These are phyloP conservation scores for Xyliphius kryptos DNA, from an alignment of 2,113 vertebrate species.

Conservation along the genomic window DNA sequence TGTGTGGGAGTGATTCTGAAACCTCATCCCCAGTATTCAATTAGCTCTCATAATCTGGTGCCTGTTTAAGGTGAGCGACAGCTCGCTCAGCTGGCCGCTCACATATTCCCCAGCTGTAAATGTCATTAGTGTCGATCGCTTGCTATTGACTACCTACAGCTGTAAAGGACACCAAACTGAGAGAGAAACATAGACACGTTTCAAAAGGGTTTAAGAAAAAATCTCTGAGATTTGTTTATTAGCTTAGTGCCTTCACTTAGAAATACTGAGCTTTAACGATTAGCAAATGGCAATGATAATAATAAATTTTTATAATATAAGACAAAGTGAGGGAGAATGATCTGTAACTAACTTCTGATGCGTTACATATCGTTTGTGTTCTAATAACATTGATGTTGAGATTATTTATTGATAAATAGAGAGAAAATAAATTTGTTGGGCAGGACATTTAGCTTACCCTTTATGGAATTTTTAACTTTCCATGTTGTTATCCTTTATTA, in stretches of 20 bases:
- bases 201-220: background rate
- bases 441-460: too few species aligned
- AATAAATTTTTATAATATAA: background rate
- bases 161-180: constrained; percentile 24
- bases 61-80: constrained; percentile 53
- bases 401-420: too few species aligned
- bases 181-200: background rate
- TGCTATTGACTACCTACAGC: constrained; percentile 15
- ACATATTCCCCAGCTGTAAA: constrained; percentile 25
- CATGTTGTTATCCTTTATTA: too few species aligned
- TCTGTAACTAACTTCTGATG: too few species aligned
- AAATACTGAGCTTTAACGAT: too few species aligned
- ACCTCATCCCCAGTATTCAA: constrained; percentile 59
- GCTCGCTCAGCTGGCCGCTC: constrained; percentile 10
- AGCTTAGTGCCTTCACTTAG: too few species aligned
- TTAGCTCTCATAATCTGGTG: constrained; percentile 45
- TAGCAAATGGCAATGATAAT: too few species aligned
- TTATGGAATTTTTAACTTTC: too few species aligned
- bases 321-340: too few species aligned
- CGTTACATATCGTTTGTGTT: too few species aligned
- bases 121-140: constrained; percentile 22
- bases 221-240: background rate
- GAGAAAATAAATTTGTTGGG: too few species aligned
- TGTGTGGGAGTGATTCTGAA: constrained; percentile 21
- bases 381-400: too few species aligned